Conservation (phyloP, 2,113 vertebrate genomes). For the Ceyx melanurus region DNA sequence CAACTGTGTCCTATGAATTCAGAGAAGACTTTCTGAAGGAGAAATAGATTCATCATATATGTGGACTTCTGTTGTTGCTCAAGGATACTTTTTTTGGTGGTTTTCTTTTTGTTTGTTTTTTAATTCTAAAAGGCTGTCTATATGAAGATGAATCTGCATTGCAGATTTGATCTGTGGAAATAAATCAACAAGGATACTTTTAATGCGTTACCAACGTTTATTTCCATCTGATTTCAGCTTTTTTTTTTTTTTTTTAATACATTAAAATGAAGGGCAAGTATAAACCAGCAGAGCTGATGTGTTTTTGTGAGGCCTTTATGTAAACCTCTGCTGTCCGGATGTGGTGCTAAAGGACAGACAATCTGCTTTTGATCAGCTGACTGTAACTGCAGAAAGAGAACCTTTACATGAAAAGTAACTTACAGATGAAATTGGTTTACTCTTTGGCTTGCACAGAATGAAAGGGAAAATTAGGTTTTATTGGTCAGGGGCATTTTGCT, state of each 20-base stretch:
- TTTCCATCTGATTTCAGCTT: not conserved
- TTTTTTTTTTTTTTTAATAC: not conserved
- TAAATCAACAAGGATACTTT: conserved; percentile 34
- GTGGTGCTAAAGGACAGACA: conserved; percentile 63
- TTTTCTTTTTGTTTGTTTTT: not conserved
- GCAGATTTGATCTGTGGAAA: conserved; percentile 28
- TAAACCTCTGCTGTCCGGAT: conserved; percentile 45
- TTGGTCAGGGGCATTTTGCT: conserved; percentile 37
- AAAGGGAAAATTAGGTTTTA: conserved; percentile 63
- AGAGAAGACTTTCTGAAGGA: conserved; percentile 41
- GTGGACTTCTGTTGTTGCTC: not conserved
- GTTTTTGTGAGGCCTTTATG: conserved; percentile 47
- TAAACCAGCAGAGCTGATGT: conserved; percentile 29
- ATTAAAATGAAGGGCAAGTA: conserved; percentile 56
- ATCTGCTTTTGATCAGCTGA: conserved; percentile 66
- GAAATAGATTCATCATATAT: conserved; percentile 11
- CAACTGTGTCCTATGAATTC: conserved; percentile 36
- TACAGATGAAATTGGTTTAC: conserved; percentile 53
- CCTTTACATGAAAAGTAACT: conserved; percentile 54
- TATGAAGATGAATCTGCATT: conserved; percentile 6
- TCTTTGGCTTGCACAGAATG: conserved; percentile 59
- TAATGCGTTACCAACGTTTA: not conserved
- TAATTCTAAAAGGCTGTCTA: not conserved
- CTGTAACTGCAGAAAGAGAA: conserved; percentile 41
- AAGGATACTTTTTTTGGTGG: not conserved